phyloP scores from a whole-genome alignment of 1,140 invertebrate genomes.

The Stegodyphus mimosarum region DNA sequence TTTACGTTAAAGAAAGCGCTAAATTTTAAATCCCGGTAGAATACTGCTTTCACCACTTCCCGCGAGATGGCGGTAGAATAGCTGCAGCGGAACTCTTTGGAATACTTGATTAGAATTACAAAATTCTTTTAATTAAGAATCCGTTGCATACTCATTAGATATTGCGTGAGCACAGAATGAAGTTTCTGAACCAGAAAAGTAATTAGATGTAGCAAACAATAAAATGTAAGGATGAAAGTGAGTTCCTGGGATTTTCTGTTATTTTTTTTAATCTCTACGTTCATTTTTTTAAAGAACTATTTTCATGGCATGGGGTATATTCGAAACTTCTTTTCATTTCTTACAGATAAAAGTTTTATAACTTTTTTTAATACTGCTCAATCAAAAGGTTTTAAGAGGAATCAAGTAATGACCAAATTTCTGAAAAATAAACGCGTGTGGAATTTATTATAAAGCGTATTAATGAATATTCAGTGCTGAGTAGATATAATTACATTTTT shows the following conservation, averaged over 20 bases:
- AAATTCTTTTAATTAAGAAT: constrained; percentile 59
- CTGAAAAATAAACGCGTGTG: no score
- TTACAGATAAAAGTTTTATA: not conserved
- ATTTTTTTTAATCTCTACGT: not conserved
- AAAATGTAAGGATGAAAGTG: constrained; percentile 36
- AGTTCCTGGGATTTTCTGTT: constrained; percentile 34
- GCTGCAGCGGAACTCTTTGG: constrained; percentile 8
- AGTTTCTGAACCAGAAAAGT: constrained; percentile 34
- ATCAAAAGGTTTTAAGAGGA: not conserved
- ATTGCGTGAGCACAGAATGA: constrained; percentile 23
- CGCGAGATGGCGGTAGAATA: constrained; percentile 3
- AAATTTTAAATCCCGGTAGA: not conserved
- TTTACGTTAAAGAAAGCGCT: no score
- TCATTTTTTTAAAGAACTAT: constrained; percentile 19
- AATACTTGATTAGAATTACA: constrained; percentile 52
- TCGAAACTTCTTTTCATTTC: not conserved
- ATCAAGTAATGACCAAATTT: no score
- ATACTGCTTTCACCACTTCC: not conserved
- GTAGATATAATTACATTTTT: no score
- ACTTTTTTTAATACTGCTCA: not conserved
- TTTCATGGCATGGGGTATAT: constrained; percentile 35
- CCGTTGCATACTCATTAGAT: constrained; percentile 49
- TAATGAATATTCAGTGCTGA: no score
- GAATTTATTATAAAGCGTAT: no score
- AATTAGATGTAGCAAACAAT: constrained; percentile 58